phyloP scores from a whole-genome alignment of 2,113 vertebrate genomes.

The Pteronura brasiliensis region DNA sequence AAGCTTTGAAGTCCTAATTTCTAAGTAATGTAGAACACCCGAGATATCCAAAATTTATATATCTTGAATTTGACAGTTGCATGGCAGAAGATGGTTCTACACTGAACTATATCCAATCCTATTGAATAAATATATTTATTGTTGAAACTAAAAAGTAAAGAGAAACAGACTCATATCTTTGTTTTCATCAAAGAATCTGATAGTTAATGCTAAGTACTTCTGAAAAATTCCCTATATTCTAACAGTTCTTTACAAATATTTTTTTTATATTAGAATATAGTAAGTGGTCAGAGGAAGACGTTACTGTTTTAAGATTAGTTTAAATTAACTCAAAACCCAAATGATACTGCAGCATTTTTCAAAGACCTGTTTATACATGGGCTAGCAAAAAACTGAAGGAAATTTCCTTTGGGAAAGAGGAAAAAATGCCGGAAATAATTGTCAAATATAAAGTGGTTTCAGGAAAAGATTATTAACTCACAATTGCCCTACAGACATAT shows the following conservation, averaged over 20 bases:
- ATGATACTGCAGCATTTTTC: not conserved
- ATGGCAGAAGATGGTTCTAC: not conserved
- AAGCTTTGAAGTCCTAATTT: constrained; percentile 7
- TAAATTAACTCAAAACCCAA: constrained; percentile 35
- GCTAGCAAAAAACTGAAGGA: constrained; percentile 59
- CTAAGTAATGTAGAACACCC: constrained; percentile 16
- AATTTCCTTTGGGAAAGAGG: constrained; percentile 78
- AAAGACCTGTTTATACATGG: constrained; percentile 28
- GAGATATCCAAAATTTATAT: not conserved
- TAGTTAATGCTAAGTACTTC: not conserved
- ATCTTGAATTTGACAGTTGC: constrained; percentile 5
- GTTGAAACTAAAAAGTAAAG: constrained; percentile 26
- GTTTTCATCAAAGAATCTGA: not conserved
- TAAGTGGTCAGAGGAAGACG: not conserved
- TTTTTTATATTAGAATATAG: not conserved
- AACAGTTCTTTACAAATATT: not conserved
- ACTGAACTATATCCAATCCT: fast-evolving
- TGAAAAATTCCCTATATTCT: constrained; percentile 27
- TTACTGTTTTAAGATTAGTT: constrained; percentile 35
- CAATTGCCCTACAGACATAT: constrained; percentile 74
- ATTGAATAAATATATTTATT: not conserved
- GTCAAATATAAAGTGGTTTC: constrained; percentile 76
- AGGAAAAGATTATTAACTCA: constrained; percentile 81
- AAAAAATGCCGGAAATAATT: constrained; percentile 73
- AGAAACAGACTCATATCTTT: fast-evolving